Conservation (phyloP, 1,140 invertebrate species). For the Bemisia tabaci region DNA sequence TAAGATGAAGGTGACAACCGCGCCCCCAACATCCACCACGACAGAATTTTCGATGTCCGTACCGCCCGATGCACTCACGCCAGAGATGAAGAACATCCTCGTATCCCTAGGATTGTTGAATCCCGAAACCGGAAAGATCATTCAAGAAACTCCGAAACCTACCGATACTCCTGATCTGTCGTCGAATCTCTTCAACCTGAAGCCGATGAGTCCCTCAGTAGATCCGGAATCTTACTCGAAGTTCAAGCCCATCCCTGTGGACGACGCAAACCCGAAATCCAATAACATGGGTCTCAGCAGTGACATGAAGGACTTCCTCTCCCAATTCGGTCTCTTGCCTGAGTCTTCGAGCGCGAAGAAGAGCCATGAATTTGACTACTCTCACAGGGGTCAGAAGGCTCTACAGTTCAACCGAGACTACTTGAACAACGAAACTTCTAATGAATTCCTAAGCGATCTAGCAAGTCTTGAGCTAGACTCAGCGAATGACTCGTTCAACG, state of each 20-base stretch:
- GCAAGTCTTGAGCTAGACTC: not conserved
- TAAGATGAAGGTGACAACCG: slow-evolving; percentile 7
- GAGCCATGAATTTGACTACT: slow-evolving; percentile 2
- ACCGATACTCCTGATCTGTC: not conserved
- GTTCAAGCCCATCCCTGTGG: slow-evolving; percentile 42
- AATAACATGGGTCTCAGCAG: slow-evolving; percentile 22
- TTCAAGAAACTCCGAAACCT: slow-evolving; percentile 12
- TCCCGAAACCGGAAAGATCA: slow-evolving; percentile 15
- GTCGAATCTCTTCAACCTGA: slow-evolving; percentile 9
- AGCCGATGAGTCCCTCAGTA: slow-evolving; percentile 22
- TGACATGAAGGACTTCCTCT: slow-evolving; percentile 41
- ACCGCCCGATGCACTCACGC: slow-evolving; percentile 30
- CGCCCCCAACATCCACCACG: slow-evolving; percentile 19
- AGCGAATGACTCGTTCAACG: slow-evolving; percentile 1
- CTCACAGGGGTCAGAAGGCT: slow-evolving; percentile 5
- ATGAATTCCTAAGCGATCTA: slow-evolving; percentile 3
- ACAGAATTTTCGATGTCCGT: slow-evolving; percentile 16
- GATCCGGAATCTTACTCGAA: slow-evolving; percentile 35
- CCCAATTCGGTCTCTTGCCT: slow-evolving; percentile 37
- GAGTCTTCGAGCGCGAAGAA: slow-evolving; percentile 3
- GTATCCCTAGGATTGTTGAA: slow-evolving; percentile 31
- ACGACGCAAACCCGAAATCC: slow-evolving; percentile 20
- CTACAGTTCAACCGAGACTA: slow-evolving; percentile 3
- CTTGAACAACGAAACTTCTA: not conserved
- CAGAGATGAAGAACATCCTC: slow-evolving; percentile 33